Evolutionary conservation across 2,797 vertebrate species (phyloP).

Genomic region (Antrozous pallidus): DNA sequence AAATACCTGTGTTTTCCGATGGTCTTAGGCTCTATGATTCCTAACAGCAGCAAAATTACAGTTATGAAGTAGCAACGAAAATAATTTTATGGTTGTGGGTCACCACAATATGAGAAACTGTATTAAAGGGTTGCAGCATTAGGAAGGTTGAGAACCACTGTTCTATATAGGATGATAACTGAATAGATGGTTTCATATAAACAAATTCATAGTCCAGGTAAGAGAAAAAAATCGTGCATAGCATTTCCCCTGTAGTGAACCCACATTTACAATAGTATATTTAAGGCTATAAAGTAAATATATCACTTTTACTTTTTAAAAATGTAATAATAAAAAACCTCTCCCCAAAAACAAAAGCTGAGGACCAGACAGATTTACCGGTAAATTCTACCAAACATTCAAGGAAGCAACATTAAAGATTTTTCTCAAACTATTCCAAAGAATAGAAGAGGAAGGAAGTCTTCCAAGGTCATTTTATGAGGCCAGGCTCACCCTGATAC

Average conservation of each 20-base stretch:
- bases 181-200: neutral
- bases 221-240: neutral
- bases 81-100: too few species aligned
- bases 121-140: too few species aligned
- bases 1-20: too few species aligned
- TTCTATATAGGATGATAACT: neutral
- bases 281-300: neutral
- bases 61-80: too few species aligned
- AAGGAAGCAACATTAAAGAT: neutral
- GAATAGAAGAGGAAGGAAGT: neutral
- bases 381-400: neutral
- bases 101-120: too few species aligned
- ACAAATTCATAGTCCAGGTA: neutral
- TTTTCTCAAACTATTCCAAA: neutral
- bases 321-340: neutral
- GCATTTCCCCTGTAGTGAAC: neutral
- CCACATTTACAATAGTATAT: neutral
- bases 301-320: neutral
- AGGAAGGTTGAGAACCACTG: too few species aligned
- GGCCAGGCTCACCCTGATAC: neutral
- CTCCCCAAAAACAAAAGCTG: neutral
- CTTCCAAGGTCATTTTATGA: neutral
- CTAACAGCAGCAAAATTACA: too few species aligned
- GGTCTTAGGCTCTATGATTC: too few species aligned
- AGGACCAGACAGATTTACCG: neutral